phyloP scores from a whole-genome alignment of 2,113 vertebrate genomes.

The Pandion haliaetus region DNA sequence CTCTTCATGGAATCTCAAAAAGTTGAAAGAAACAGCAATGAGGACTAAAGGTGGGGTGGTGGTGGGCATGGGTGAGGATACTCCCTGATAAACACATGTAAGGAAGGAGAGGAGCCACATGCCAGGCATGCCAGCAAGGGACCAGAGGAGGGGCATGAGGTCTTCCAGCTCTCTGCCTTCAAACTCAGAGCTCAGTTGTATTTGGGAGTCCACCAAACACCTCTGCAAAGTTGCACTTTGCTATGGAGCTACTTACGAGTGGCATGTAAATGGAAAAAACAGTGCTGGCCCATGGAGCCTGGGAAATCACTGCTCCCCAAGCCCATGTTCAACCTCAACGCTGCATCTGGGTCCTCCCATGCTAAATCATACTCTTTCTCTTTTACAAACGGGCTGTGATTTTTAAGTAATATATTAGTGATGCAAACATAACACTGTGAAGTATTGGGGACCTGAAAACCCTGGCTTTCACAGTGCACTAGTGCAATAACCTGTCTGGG shows the following conservation, averaged over 20 bases:
- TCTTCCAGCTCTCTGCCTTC: not conserved
- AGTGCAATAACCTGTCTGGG: not conserved
- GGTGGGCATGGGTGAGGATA: not conserved
- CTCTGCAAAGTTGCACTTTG: not conserved
- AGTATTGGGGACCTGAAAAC: accelerated
- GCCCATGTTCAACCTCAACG: not conserved
- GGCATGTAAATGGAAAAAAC: not conserved
- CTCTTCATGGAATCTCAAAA: not conserved
- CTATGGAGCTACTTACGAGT: not conserved
- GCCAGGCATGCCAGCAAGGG: not conserved
- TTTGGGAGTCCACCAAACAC: not conserved
- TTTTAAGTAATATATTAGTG: not conserved
- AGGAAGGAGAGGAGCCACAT: not conserved
- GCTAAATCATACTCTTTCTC: not conserved
- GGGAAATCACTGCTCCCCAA: not conserved
- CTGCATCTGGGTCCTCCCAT: not conserved
- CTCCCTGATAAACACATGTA: not conserved
- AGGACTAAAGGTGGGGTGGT: not conserved
- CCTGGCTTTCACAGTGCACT: not conserved
- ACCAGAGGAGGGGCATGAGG: not conserved
- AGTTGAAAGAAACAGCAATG: not conserved
- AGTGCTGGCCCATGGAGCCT: not conserved
- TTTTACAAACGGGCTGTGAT: not conserved
- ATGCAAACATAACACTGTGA: not conserved
- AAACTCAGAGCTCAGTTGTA: not conserved